Base-by-base conservation (phyloP, 2,888 invertebrate genomes). In the Chalcis sispes region DNA sequence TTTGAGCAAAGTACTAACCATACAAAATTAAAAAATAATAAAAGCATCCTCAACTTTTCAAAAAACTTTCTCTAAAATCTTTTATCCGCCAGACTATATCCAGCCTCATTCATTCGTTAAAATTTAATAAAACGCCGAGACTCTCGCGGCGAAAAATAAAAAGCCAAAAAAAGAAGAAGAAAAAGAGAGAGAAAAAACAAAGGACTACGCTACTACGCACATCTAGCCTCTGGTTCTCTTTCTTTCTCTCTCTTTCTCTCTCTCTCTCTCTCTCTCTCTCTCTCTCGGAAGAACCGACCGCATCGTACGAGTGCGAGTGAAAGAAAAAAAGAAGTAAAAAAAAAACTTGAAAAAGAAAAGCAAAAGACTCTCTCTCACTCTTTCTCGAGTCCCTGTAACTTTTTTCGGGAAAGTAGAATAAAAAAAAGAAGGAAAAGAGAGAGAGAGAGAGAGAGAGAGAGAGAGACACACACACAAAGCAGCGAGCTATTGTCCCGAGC, bases 81-180 rank as follows among this genome's bases (percentile, higher is more conserved):
- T 0, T 13, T 61, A n/a, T 40, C 40, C 18, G 13, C 10, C n/a
- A n/a, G n/a, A n/a, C 1, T 40, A 50, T 8, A 42, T 13, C 5
- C 3, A 32, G 3, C 50, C 46, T 13, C 8, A 15, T 42, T 27
- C 46, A 27, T 29, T 48, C 62, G 46, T 48, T 62, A 46, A 62
- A 46, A 27, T 62, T 46, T 62, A 62, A 62, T 62, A 62, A 62
- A 27, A 62, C 5, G 27, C 29, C 62, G n/a, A 27, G 10, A 23
- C 23, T 7, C 20, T n/a, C 46, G 1, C n/a, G n/a, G 13, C 7
- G 7, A 62, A 62, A 15, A 59, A 59, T 20, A 25, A 13, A 42
- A 42, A 8, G 7, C 15, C 15, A 2, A 42, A 42, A 42, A 42
- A 8, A 42, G 23, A 40, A 56, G 29, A 27, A 23, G n/a, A n/a